Percentiles rank a stretch among this genome's conserved stretches.
These are phyloP conservation scores for Wiebesia pumilae DNA, from an alignment of 1,140 invertebrate species.

Conservation along the genomic window DNA sequence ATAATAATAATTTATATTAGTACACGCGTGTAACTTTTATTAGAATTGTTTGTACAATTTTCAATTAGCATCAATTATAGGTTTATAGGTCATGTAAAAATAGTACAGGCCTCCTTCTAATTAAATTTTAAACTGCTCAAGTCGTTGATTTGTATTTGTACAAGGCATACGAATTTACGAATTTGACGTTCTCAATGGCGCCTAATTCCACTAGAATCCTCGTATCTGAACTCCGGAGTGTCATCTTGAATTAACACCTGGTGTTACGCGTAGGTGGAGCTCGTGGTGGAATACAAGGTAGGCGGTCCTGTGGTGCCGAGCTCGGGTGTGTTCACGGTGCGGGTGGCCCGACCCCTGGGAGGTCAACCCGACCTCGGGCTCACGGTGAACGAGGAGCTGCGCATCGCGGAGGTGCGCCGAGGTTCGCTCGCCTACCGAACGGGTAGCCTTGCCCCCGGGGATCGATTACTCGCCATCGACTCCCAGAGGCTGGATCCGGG, in stretches of 20 bases:
- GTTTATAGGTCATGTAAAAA: too few relatives aligned
- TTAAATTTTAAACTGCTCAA: too few relatives aligned
- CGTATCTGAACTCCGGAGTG: too few relatives aligned
- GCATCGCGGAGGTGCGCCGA: conserved; percentile 89
- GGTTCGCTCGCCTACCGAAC: conserved; percentile 93
- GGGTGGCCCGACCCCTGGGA: conserved; percentile 84
- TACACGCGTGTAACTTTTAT: too few relatives aligned
- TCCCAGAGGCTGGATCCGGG: conserved; percentile 85
- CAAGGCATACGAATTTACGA: too few relatives aligned
- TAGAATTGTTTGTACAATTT: too few relatives aligned
- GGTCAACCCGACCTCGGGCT: conserved; percentile 86
- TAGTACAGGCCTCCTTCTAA: too few relatives aligned
- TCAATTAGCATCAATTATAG: too few relatives aligned
- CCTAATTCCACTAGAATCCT: too few relatives aligned
- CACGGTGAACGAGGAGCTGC: conserved; percentile 86
- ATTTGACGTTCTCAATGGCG: too few relatives aligned
- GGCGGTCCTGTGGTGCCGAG: conserved; percentile 93
- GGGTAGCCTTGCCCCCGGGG: conserved; percentile 89
- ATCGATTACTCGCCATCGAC: conserved; percentile 91
- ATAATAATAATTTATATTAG: too few relatives aligned
- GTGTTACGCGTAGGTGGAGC: conserved; percentile 74
- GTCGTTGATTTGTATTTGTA: too few relatives aligned
- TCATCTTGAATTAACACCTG: not conserved
- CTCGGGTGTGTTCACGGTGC: conserved; percentile 92
- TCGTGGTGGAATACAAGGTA: conserved; percentile 92